phyloP scores from a whole-genome alignment of 2,797 vertebrate genomes.

The Melopsittacus undulatus region DNA sequence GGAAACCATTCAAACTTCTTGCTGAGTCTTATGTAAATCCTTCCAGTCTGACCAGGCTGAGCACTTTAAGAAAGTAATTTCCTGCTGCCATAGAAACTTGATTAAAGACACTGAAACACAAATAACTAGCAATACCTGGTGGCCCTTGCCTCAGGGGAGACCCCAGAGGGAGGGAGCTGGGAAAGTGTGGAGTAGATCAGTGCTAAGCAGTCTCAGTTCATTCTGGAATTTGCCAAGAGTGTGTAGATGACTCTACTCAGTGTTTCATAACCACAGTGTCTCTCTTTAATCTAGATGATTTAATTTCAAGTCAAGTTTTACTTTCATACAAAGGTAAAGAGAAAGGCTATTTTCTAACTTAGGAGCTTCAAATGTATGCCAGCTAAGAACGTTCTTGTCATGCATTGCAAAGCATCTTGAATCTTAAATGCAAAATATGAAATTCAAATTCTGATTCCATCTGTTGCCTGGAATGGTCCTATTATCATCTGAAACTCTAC shows the following conservation, averaged over 20 bases:
- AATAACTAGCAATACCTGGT: background rate
- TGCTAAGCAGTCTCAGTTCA: background rate
- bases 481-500: background rate
- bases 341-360: background rate
- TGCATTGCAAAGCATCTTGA: background rate
- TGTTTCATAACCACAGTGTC: background rate
- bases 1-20: background rate
- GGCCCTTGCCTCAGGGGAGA: background rate
- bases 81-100: background rate
- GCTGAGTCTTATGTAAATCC: background rate
- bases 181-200: background rate
- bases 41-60: background rate
- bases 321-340: background rate
- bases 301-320: background rate
- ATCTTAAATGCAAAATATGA: background rate
- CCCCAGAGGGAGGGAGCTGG: background rate
- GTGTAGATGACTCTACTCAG: background rate
- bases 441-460: background rate
- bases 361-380: background rate
- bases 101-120: background rate
- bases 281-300: background rate
- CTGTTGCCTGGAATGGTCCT: background rate
- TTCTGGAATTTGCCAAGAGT: background rate
- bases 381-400: background rate
- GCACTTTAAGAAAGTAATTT: slow-evolving; percentile 14